Conservation (phyloP, 1,140 invertebrate genomes). For the Monomorium pharaonis region DNA sequence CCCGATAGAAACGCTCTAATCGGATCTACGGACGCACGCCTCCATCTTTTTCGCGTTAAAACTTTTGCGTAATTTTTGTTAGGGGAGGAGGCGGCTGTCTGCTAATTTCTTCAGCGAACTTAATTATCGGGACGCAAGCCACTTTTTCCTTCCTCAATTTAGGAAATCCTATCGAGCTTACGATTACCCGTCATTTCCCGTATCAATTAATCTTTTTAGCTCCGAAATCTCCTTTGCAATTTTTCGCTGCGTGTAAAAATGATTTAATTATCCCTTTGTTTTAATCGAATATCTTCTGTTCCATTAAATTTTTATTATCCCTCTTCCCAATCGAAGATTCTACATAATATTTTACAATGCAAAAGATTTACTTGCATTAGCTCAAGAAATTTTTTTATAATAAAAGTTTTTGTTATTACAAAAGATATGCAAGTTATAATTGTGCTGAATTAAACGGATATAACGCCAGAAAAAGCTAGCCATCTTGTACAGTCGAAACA, state of each 20-base stretch:
- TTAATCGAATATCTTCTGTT: neutral
- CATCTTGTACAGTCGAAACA: neutral
- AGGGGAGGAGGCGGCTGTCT: neutral
- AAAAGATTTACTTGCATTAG: neutral
- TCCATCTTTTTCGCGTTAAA: conserved; percentile 56
- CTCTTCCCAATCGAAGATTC: neutral
- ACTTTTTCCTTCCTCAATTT: conserved; percentile 37
- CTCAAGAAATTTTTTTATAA: neutral
- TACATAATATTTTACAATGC: neutral
- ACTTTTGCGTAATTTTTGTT: conserved; percentile 56
- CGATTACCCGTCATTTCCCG: neutral
- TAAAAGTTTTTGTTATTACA: neutral
- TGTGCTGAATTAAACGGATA: neutral
- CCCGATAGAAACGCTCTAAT: conserved; percentile 44
- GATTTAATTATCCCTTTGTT: conserved; percentile 4
- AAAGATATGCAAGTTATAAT: neutral
- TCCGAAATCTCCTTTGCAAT: neutral
- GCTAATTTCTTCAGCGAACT: conserved; percentile 48
- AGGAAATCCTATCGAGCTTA: neutral
- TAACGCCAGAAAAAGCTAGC: neutral
- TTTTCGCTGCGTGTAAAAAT: neutral
- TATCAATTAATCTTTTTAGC: conserved; percentile 29
- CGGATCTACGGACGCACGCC: conserved; percentile 27
- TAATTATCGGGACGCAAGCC: conserved; percentile 45
- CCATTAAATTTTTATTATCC: neutral